A percentile compares a stretch with the other conserved stretches of the same genome.
Evolutionary conservation across 2,113 vertebrate species (phyloP).

Genomic region (Elaphurus davidianus): DNA sequence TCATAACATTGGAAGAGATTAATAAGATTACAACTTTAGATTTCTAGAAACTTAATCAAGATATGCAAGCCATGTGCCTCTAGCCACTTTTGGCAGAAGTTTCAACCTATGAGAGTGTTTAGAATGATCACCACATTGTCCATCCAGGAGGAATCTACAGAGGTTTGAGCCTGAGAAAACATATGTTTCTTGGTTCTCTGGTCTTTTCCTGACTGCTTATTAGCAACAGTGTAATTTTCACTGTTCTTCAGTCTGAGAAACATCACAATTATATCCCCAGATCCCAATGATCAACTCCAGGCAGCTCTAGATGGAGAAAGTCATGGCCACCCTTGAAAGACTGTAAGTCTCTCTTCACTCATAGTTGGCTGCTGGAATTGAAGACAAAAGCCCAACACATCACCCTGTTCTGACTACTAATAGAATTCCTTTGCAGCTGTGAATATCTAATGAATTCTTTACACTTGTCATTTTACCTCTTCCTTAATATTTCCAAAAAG

Average conservation of each 20-base stretch:
- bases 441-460: not conserved
- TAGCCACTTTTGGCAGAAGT: not conserved
- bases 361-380: not conserved
- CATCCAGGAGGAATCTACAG: not conserved
- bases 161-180: slow-evolving; percentile 7
- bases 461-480: not conserved
- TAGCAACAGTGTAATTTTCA: slow-evolving; percentile 30
- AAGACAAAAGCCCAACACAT: not conserved
- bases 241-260: not conserved
- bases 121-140: not conserved
- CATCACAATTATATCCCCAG: slow-evolving; percentile 3
- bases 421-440: not conserved
- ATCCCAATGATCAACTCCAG: not conserved
- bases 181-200: slow-evolving; percentile 10
- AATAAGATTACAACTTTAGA: not conserved
- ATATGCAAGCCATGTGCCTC: not conserved
- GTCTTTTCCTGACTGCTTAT: slow-evolving; percentile 21
- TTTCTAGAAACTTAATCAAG: not conserved
- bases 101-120: not conserved
- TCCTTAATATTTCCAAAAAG: not conserved
- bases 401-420: not conserved
- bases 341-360: not conserved
- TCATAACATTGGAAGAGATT: not conserved
- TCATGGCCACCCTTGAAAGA: not conserved
- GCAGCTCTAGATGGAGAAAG: not conserved